Base-by-base conservation (phyloP, 2,113 vertebrate genomes). In the Ploceus nigricollis region DNA sequence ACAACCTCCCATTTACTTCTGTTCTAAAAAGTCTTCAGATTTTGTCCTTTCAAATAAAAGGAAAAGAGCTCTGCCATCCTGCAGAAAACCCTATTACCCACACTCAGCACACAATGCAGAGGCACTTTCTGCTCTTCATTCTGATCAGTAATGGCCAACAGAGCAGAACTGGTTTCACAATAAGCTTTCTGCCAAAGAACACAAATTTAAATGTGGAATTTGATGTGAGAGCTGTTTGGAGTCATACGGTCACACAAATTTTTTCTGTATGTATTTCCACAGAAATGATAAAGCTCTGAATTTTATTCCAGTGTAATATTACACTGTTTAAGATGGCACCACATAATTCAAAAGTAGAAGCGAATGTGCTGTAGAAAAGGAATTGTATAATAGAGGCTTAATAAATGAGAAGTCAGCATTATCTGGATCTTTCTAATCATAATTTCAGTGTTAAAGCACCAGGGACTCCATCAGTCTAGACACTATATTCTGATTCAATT, bases 401-500 rank as follows among this genome's bases (percentile, higher is more conserved):
- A 96, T 90, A 80, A 90, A 97, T 93, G 87, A 95, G 89, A 97
- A 97, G 94, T 95, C 95, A 94, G 94, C 90, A 91, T 91, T 95
- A 96, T 97, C 93, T 90, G 81, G 69, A 96, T 90, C 85, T 93
- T 94, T 92, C 94, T 93, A 96, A 97, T 97, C 84, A 95, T 96
- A 97, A 96, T 93, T 97, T 96, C 82, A 92, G 68, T 79, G 6
- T 96, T 96, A 97, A 97, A 98, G 70, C 96, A 97, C 95, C 85
- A 96, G 96, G 92, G 96, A 97, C 50, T 86, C 88, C 87, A 96
- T 96, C 93, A 93, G 93, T 85, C 93, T 84, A 94, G 95, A 94
- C 89, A 63, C 94, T 94, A 95, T 87, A 96, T 96, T 96, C 95
- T 92, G 89, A 96, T 87, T 97, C 97, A 95, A 94, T 97, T 97